Evolutionary conservation across 92 coral and sea anemone species (phyloP).

Genomic region (Plumapathes pennacea): DNA sequence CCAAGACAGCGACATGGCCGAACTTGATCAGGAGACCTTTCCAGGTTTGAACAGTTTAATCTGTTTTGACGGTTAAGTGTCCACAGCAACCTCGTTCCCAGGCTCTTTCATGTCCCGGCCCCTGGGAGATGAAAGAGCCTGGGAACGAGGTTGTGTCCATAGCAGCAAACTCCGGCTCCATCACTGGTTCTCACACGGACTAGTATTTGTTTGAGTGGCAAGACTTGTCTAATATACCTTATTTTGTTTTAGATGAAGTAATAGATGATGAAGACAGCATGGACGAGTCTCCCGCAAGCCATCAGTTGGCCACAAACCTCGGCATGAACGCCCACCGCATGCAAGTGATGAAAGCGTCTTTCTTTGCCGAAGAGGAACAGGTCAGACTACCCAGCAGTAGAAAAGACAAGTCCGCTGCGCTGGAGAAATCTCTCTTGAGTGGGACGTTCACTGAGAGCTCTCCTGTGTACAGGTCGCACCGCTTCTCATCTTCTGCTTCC

Average conservation of each 20-base stretch:
- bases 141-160: no score
- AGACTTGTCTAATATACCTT: no score
- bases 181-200: no score
- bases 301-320: slow-evolving; percentile 76
- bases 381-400: slow-evolving; percentile 2
- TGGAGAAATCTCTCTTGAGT: slow-evolving; percentile 45
- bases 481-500: slow-evolving; percentile 17
- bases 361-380: slow-evolving; percentile 82
- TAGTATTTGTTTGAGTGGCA: no score
- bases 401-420: slow-evolving; percentile 24
- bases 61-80: background rate
- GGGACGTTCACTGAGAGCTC: slow-evolving; percentile 35
- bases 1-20: slow-evolving; percentile 95
- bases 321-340: slow-evolving; percentile 97
- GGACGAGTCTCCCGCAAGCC: slow-evolving; percentile 83
- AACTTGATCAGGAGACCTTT: slow-evolving; percentile 80
- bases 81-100: no score
- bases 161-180: background rate
- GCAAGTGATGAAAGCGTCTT: slow-evolving; percentile 99
- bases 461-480: background rate
- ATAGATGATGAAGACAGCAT: slow-evolving; percentile 52
- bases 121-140: no score
- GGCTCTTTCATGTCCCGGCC: no score
- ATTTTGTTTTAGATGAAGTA: slow-evolving; percentile 36
- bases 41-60: slow-evolving; percentile 60